Evolutionary conservation across 2,888 invertebrate species (phyloP).

Genomic region (Andrena bicolor): DNA sequence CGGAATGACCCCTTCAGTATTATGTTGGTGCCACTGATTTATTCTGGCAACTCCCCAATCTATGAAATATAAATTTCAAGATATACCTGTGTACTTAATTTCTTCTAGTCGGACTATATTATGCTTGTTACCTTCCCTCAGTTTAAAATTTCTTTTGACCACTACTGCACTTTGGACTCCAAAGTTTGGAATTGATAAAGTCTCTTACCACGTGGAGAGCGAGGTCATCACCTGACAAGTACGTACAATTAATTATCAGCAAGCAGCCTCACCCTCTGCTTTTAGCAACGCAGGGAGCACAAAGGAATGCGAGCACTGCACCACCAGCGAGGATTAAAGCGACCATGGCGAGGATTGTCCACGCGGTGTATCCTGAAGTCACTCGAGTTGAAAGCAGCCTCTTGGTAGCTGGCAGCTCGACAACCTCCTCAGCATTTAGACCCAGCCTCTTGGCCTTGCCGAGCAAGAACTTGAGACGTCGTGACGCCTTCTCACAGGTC

Average conservation of each 20-base stretch:
- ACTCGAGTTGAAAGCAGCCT: slow-evolving; percentile 73
- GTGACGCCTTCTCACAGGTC: slow-evolving; percentile 80
- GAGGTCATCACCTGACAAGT: slow-evolving; percentile 11
- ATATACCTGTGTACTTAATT: too few relatives aligned
- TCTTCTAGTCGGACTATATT: too few relatives aligned
- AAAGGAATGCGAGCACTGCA: slow-evolving; percentile 72
- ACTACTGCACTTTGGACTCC: too few relatives aligned
- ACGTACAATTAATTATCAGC: too few relatives aligned
- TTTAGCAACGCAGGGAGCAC: slow-evolving; percentile 73
- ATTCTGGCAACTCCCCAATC: too few relatives aligned
- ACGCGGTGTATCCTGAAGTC: slow-evolving; percentile 57
- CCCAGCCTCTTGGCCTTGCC: slow-evolving; percentile 76
- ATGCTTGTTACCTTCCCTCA: too few relatives aligned
- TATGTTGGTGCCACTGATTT: too few relatives aligned
- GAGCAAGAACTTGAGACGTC: slow-evolving; percentile 75
- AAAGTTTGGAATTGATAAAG: not conserved
- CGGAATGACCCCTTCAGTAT: too few relatives aligned
- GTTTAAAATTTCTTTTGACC: too few relatives aligned
- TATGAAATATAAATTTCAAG: too few relatives aligned
- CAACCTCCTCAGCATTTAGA: slow-evolving; percentile 73
- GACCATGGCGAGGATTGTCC: slow-evolving; percentile 72
- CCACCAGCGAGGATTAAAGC: slow-evolving; percentile 71
- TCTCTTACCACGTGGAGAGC: not conserved
- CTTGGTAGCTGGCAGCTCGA: slow-evolving; percentile 74
- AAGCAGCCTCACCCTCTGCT: slow-evolving; percentile 54